Conservation (phyloP, 1,140 invertebrate genomes). For the Zophobas atratus region DNA sequence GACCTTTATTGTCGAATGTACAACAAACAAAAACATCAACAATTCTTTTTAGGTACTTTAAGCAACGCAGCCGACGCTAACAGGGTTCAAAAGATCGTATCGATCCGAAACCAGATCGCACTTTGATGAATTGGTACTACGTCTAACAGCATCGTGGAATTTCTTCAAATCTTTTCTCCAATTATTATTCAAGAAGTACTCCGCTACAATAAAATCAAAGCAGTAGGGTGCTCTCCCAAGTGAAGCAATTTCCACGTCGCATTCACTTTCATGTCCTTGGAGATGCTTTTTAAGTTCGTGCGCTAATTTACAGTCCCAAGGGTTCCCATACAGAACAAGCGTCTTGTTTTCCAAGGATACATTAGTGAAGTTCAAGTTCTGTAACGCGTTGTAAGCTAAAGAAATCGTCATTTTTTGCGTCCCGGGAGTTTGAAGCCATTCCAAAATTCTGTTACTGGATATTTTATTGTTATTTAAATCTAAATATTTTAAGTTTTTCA, state of each 20-base stretch:
- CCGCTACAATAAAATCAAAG: background rate
- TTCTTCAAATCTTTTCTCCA: background rate
- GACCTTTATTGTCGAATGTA: too few relatives aligned
- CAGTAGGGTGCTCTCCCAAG: background rate
- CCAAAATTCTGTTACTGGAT: slow-evolving; percentile 3
- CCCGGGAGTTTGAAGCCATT: background rate
- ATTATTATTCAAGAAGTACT: background rate
- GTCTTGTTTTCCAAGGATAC: slow-evolving; percentile 2
- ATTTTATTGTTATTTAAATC: slow-evolving; percentile 20
- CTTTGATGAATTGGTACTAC: background rate
- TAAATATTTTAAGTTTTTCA: slow-evolving; percentile 4
- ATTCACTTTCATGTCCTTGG: background rate
- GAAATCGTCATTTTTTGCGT: slow-evolving; percentile 14
- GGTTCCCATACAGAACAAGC: slow-evolving; percentile 20
- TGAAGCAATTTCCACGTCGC: background rate
- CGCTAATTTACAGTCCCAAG: slow-evolving; percentile 6
- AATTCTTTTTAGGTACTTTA: too few relatives aligned
- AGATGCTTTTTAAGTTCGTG: background rate
- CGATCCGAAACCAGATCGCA: background rate
- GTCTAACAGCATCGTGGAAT: background rate
- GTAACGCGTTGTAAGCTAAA: background rate
- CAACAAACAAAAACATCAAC: too few relatives aligned
- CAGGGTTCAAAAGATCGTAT: background rate
- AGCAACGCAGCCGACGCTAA: too few relatives aligned
- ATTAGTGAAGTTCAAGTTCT: background rate